Base-by-base conservation (phyloP, 2,113 vertebrate genomes). In the Probosciger aterrimus region DNA sequence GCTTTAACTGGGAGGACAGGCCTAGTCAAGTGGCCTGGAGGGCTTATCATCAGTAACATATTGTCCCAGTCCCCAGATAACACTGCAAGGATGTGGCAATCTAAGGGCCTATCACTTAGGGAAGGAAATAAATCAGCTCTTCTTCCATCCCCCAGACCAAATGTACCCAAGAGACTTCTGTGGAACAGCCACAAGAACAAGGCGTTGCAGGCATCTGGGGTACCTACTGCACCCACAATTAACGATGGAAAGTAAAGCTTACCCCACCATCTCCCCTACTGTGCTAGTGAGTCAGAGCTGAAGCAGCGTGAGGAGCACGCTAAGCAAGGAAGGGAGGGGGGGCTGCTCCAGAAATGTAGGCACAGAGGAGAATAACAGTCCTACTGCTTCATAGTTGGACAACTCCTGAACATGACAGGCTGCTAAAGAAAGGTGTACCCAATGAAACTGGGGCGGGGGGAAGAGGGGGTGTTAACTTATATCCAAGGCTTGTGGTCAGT, bases 281-380 rank as follows among this genome's bases (percentile, higher is more conserved):
- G 96, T 57, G 92, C 92, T 92, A 87, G 52, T 96, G 95, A 96
- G 77, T 94, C 96, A 96, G 95, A 94, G 91, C 86, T 78, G 90
- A 73, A 74, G 90, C 93, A 83, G 93, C 20, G 8, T n/a, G 62
- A 77, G 71, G 68, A 90, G 57, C 85, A 78, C 0, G 0, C 90
- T 79, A 88, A 86, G 85, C 85, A 71, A 76, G 79, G 55, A 86
- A 92, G 52, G 80, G 50, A 41, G 31, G 27, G 44, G 71, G 84
- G 11, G 30, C 73, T 86, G 82, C 80, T 96, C 92, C 94, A 83
- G 43, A 75, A 93, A 88, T 0, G 46, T 30, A 92, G 82, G 78
- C 33, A 30, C 24, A 64, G 46, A 92, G 44, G 70, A 94, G 63
- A 63, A 22, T 20, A 53, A 46, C 47, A 86, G 63, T 74, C 67